phyloP scores from a whole-genome alignment of 2,888 invertebrate genomes.

The Nasonovia ribisnigri region DNA sequence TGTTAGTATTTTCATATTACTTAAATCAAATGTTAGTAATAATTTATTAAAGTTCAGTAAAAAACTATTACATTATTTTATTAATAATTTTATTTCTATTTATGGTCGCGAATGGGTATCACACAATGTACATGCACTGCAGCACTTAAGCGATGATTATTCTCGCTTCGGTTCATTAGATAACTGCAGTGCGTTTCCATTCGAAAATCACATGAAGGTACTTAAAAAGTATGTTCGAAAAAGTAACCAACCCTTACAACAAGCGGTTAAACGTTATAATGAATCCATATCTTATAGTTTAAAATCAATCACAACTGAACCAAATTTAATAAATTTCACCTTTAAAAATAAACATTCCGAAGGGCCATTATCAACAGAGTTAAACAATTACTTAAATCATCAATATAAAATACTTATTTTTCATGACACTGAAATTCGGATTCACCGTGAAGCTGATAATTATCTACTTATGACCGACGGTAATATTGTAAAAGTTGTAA shows the following conservation, averaged over 20 bases:
- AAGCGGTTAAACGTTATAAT: constrained; percentile 4
- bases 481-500: constrained; percentile 3
- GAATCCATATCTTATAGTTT: neutral
- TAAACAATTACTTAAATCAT: neutral
- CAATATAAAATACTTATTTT: too few relatives aligned
- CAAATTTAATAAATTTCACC: neutral
- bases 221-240: constrained; percentile 11
- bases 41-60: neutral
- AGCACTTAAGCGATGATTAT: constrained; percentile 7
- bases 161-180: neutral
- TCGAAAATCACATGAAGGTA: constrained; percentile 26
- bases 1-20: neutral
- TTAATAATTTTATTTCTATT: neutral
- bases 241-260: constrained; percentile 26
- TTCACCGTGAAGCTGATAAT: neutral
- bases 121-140: neutral
- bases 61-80: neutral
- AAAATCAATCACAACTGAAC: neutral
- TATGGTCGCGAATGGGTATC: too few relatives aligned
- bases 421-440: too few relatives aligned
- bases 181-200: neutral
- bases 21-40: constrained; percentile 2
- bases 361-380: neutral
- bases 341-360: neutral
- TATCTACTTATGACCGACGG: neutral